Evolutionary conservation across 2,888 invertebrate species (phyloP).

Genomic region (Nemoura dubitans): DNA sequence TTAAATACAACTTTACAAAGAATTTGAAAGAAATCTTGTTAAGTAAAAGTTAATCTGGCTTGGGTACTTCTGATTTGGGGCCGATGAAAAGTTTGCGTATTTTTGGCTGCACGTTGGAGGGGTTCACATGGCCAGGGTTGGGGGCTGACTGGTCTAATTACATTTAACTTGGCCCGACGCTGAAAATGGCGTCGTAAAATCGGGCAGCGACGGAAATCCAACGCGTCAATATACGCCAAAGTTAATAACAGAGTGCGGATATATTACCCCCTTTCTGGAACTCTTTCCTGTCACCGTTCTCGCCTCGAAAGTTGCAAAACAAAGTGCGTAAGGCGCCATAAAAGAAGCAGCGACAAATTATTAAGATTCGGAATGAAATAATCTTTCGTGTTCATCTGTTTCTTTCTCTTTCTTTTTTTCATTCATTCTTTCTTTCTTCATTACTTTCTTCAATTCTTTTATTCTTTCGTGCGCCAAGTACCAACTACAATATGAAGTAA

Average conservation of each 20-base stretch:
- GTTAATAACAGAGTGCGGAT: conserved; percentile 1
- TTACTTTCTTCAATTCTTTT: too few relatives aligned
- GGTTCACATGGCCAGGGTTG: neutral
- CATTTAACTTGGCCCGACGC: conserved; percentile 30
- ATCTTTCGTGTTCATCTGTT: neutral
- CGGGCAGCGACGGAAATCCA: neutral
- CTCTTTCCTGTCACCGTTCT: neutral
- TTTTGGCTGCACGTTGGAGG: conserved; percentile 29
- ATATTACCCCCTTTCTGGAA: neutral
- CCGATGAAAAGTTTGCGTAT: conserved; percentile 37
- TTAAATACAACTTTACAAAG: conserved; percentile 42
- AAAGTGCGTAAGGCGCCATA: neutral
- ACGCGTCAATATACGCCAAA: conserved; percentile 25
- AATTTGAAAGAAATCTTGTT: conserved; percentile 42
- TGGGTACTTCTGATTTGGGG: conserved; percentile 35
- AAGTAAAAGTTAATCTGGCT: conserved; percentile 32
- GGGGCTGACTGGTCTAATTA: conserved; percentile 40
- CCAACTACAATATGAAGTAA: neutral
- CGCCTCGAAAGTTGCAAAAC: neutral
- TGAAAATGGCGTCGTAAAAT: conserved; percentile 16
- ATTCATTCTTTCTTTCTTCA: too few relatives aligned
- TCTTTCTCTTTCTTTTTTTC: neutral
- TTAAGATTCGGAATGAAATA: neutral
- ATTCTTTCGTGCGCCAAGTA: neutral
- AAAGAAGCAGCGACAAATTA: neutral